phyloP scores from a whole-genome alignment of 1,140 invertebrate genomes.

The Tetranychus urticae region DNA sequence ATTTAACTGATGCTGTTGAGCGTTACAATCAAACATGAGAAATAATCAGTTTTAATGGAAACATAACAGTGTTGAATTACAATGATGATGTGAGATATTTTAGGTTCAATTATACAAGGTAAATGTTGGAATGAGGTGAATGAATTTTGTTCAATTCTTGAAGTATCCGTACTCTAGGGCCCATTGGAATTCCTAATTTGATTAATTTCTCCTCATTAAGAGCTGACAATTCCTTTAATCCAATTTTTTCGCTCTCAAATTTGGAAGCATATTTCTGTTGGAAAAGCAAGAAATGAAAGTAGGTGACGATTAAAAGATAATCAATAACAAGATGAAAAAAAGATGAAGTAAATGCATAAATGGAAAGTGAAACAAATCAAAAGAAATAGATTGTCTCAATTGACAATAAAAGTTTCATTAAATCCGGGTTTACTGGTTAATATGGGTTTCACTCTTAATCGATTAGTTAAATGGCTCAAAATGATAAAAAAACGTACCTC shows the following conservation, averaged over 20 bases:
- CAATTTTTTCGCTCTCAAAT: conserved; percentile 67
- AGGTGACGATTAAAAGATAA: background rate
- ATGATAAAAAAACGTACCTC: conserved; percentile 34
- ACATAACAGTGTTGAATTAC: no score
- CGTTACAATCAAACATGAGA: no score
- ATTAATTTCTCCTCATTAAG: conserved; percentile 64
- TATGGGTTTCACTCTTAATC: no score
- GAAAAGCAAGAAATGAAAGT: conserved; percentile 8
- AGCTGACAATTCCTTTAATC: conserved; percentile 73
- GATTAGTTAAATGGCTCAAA: no score
- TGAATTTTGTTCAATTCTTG: conserved; percentile 38
- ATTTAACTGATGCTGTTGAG: no score
- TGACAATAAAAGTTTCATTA: no score
- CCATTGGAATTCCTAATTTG: conserved; percentile 66
- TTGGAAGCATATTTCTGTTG: conserved; percentile 61
- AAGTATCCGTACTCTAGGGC: conserved; percentile 59
- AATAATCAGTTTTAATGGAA: no score
- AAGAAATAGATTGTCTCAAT: no score
- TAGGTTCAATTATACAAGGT: background rate
- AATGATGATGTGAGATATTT: background rate
- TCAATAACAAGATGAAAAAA: conserved; percentile 3
- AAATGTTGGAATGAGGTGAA: background rate
- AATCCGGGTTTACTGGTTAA: no score
- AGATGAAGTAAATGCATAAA: background rate
- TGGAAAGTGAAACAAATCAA: background rate